These are phyloP conservation scores for Drosophila antonietae DNA, from an alignment of 2,888 invertebrate species.

Conservation along the genomic window DNA sequence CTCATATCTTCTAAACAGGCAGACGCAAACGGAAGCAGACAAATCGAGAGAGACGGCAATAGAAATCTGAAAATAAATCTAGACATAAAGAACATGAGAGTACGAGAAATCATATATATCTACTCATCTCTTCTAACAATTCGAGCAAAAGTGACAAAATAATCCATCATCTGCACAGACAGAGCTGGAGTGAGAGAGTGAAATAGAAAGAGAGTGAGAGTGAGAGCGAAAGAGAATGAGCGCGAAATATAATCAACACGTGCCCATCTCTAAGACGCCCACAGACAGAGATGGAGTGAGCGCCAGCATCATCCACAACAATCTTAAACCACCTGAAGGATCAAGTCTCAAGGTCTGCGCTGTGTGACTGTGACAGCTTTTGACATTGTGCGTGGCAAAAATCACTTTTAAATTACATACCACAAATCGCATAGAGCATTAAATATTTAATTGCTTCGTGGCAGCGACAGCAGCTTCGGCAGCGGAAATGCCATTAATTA, in stretches of 20 bases:
- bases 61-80: background rate
- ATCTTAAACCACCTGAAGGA: slow-evolving; percentile 33
- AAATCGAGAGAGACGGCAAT: background rate
- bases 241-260: slow-evolving; percentile 7
- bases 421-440: slow-evolving; percentile 40
- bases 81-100: background rate
- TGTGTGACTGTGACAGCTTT: slow-evolving; percentile 30
- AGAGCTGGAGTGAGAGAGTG: background rate
- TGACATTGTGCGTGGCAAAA: slow-evolving; percentile 38
- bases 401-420: slow-evolving; percentile 63
- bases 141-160: background rate
- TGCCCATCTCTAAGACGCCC: slow-evolving; percentile 11
- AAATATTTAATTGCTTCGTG: slow-evolving; percentile 56
- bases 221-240: background rate
- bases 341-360: slow-evolving; percentile 32
- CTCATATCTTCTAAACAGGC: background rate
- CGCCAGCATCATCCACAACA: slow-evolving; percentile 1
- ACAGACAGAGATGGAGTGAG: background rate
- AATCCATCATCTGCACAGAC: slow-evolving; percentile 4
- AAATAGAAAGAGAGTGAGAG: background rate
- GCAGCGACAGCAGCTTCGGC: background rate
- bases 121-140: background rate
- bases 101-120: background rate
- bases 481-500: slow-evolving; percentile 49
- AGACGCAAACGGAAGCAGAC: background rate